phyloP scores from a whole-genome alignment of 2,797 vertebrate genomes.

The Antennarius maculatus region DNA sequence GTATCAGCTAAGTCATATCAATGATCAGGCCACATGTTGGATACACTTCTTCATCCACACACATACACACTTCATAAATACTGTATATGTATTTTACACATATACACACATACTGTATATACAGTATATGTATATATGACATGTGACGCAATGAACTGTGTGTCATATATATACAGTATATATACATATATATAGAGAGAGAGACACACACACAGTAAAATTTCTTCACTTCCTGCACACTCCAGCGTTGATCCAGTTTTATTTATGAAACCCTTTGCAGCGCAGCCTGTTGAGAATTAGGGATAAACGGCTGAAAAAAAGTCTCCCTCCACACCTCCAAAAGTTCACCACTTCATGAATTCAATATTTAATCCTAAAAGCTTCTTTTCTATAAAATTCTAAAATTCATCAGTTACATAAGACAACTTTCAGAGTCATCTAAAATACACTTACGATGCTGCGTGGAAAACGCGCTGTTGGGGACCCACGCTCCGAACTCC shows the following conservation, averaged over 20 bases:
- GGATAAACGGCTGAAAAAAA: too few relatives aligned
- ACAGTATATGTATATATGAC: too few relatives aligned
- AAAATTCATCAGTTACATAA: neutral
- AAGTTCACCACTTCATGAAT: neutral
- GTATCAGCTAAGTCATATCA: neutral
- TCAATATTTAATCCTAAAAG: too few relatives aligned
- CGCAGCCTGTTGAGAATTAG: neutral
- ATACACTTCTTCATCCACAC: neutral
- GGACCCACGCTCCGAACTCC: constrained; percentile 70
- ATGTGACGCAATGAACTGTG: too few relatives aligned
- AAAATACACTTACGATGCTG: constrained; percentile 68
- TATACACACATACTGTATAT: too few relatives aligned
- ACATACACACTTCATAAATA: too few relatives aligned
- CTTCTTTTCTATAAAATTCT: too few relatives aligned
- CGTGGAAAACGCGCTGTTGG: constrained; percentile 49
- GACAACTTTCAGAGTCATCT: neutral
- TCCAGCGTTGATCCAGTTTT: neutral
- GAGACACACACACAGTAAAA: too few relatives aligned
- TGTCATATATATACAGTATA: too few relatives aligned
- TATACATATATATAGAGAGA: too few relatives aligned
- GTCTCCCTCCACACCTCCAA: neutral
- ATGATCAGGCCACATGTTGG: neutral
- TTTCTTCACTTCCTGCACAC: neutral
- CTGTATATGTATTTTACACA: neutral
- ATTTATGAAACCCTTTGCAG: neutral